Evolutionary conservation across 2,113 vertebrate genomes (phyloP).

Genomic region (Tachuris rubrigastra): DNA sequence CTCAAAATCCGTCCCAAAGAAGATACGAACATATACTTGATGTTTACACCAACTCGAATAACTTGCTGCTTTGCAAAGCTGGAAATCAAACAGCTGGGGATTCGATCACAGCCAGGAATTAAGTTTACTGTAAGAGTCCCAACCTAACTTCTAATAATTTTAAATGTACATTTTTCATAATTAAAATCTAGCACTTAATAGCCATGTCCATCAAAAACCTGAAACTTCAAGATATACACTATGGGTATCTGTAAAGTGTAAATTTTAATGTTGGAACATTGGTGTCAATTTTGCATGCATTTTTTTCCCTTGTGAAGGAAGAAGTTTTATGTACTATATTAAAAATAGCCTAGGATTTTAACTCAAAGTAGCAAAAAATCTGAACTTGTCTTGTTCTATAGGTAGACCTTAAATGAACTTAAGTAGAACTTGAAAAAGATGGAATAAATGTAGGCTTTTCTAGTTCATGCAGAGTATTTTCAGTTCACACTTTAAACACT

Average conservation of each 20-base stretch:
- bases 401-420: background rate
- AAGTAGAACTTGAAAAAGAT: background rate
- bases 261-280: background rate
- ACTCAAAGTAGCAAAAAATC: background rate
- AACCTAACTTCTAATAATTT: background rate
- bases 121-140: conserved; percentile 89
- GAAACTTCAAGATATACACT: background rate
- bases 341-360: background rate
- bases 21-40: conserved; percentile 83
- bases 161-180: background rate
- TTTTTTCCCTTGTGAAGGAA: background rate
- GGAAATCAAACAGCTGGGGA: conserved; percentile 93
- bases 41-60: conserved; percentile 90
- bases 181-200: background rate
- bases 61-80: conserved; percentile 93
- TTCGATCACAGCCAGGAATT: conserved; percentile 83
- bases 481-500: background rate
- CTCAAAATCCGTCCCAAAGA: conserved; percentile 88
- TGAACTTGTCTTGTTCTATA: background rate
- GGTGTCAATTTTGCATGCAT: background rate
- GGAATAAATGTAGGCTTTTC: background rate
- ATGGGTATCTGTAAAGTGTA: background rate
- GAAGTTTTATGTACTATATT: background rate
- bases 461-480: background rate
- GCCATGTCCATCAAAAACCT: fast-evolving